phyloP scores from a whole-genome alignment of 1,140 invertebrate species.

The Dreissena rostriformis region DNA sequence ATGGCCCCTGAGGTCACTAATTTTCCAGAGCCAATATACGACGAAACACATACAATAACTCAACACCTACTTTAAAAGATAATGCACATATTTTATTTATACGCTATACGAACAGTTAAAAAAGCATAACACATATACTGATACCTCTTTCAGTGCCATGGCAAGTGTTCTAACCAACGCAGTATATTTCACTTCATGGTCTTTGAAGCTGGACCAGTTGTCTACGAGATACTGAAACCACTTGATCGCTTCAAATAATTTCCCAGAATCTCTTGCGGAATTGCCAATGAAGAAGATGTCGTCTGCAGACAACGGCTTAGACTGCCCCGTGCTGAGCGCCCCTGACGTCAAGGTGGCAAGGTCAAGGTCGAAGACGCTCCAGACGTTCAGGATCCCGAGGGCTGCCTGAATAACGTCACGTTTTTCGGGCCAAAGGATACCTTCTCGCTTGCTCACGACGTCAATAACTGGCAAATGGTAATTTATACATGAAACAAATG shows the following conservation, averaged over 20 bases:
- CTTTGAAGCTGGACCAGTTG: not conserved
- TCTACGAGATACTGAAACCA: conserved; percentile 47
- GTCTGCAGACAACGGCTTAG: conserved; percentile 15
- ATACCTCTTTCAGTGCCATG: conserved; percentile 21
- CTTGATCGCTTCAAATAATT: conserved; percentile 44
- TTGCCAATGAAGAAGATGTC: conserved; percentile 47
- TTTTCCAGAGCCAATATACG: not conserved
- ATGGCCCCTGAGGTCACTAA: not conserved
- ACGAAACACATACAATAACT: not conserved
- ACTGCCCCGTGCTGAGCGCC: not conserved
- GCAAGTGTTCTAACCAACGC: conserved; percentile 29
- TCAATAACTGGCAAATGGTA: conserved; percentile 29
- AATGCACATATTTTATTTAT: not conserved
- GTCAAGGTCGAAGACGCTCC: conserved; percentile 44
- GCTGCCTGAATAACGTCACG: conserved; percentile 34
- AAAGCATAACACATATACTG: not conserved
- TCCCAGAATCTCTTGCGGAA: conserved; percentile 26
- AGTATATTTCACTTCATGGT: conserved; percentile 26
- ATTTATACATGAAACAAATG: too few relatives aligned
- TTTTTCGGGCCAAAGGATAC: conserved; percentile 16
- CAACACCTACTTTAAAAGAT: not conserved
- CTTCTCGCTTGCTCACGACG: conserved; percentile 1
- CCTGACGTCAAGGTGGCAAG: conserved; percentile 24
- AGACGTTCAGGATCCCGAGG: conserved; percentile 37
- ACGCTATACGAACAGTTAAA: not conserved